Evolutionary conservation across 2,113 vertebrate genomes (phyloP).

Genomic region (Pardalotus punctatus): DNA sequence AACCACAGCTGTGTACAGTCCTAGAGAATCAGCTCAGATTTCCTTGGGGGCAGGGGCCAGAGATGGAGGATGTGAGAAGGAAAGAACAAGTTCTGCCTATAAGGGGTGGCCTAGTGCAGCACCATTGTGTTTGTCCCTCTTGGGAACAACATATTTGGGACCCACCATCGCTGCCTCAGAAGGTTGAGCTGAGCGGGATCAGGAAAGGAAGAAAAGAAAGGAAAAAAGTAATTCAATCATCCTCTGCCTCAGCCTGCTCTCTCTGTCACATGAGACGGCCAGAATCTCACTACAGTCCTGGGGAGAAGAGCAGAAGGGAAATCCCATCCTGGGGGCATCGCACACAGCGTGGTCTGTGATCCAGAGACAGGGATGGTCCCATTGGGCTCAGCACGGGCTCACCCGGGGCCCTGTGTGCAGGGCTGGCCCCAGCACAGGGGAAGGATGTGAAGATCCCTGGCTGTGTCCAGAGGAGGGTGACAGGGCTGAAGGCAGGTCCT

Average conservation of each 20-base stretch:
- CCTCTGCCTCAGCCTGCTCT: not conserved
- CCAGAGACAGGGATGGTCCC: not conserved
- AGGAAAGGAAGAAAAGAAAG: not conserved
- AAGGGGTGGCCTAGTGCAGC: not conserved
- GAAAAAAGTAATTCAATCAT: not conserved
- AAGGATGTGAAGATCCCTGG: not conserved
- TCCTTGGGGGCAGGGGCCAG: not conserved
- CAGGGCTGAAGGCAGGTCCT: not conserved
- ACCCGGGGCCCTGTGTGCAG: not conserved
- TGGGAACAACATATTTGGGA: not conserved
- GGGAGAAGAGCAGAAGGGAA: not conserved
- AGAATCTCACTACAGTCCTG: not conserved
- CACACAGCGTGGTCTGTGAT: not conserved
- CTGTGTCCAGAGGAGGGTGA: not conserved
- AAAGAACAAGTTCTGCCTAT: not conserved
- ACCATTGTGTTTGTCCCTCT: not conserved
- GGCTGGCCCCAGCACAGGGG: not conserved
- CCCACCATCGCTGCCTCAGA: not conserved
- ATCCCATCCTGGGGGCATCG: not conserved
- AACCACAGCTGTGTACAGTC: not conserved
- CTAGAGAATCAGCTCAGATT: not conserved
- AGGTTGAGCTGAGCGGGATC: rapidly evolving
- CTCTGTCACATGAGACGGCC: not conserved
- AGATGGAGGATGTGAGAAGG: not conserved
- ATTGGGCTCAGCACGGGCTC: not conserved